These are phyloP conservation scores for Macaca nemestrina DNA, from an alignment of 2,113 vertebrate genomes.

Conservation along the genomic window DNA sequence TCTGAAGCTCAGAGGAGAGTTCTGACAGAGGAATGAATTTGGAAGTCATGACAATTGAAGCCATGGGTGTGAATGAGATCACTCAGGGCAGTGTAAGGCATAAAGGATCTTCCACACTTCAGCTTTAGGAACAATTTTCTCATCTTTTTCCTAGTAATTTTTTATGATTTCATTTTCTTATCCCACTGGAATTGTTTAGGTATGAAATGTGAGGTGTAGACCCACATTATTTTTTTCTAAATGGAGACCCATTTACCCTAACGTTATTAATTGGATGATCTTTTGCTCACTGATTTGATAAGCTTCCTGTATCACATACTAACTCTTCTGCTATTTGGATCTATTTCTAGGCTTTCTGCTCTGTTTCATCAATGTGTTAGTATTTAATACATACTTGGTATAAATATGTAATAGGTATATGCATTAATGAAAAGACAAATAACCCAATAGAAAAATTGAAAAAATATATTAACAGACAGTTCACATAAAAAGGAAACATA, in stretches of 20 bases:
- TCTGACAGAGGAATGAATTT: background rate
- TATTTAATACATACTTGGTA: background rate
- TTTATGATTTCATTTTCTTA: background rate
- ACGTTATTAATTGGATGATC: background rate
- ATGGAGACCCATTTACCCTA: background rate
- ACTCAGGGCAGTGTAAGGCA: background rate
- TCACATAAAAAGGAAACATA: conserved; percentile 7
- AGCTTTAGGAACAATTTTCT: background rate
- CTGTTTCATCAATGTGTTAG: background rate
- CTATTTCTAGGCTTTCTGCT: background rate
- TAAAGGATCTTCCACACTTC: background rate
- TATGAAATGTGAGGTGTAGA: background rate
- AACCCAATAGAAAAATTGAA: background rate
- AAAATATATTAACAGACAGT: background rate
- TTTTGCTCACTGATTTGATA: background rate
- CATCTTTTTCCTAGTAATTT: background rate
- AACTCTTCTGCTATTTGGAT: background rate
- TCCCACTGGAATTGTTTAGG: background rate
- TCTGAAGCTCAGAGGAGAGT: background rate
- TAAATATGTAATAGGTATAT: background rate
- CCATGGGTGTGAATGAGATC: background rate
- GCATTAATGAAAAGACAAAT: background rate
- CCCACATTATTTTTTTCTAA: background rate
- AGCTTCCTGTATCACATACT: background rate
- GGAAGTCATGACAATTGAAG: background rate